Evolutionary conservation across 2,113 vertebrate species (phyloP), one percentile per base, ranked within the genome.

Genomic region (Budorcas taxicolor): DNA sequence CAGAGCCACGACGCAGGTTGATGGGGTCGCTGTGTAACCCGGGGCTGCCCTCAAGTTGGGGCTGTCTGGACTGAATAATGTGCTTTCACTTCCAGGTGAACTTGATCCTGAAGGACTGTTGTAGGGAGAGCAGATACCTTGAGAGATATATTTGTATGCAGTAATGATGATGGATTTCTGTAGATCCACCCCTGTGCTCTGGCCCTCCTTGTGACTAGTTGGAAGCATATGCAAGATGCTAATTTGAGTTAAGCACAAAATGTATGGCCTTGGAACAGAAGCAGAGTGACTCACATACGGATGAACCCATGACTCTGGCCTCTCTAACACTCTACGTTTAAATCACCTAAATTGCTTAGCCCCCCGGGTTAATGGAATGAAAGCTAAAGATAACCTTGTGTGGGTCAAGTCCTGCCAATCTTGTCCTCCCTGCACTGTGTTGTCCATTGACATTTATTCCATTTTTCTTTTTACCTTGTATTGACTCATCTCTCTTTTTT

Each of bases 211-310:
- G 82, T 94, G 92, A 58, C 60, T 29, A 60, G 90, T 25, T 19
- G 83, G 84, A 88, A 95, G 52, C 91, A 82, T 91, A 52, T 57
- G 76, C 86, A 62, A 60, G 67, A 71, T 94, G 78, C 60, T 94
- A 50, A 89, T 97, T 82, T 91, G 94, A 89, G 91, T 94, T 71
- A 64, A 88, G 50, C 50, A 89, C 76, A 81, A 43, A 92, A 74
- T 85, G 84, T 88, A 12, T 82, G 67, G 62, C 82, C 67, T n/a
- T 74, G 33, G 82, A 87, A 53, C 82, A 87, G 64, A 94, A 91
- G 55, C 76, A n/a, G 88, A n/a, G 7, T 57, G 95, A 67, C 40
- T 89, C 76, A 29, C 76, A 10, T 50, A 47, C 19, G 60, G 90
- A 71, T 86, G 82, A 84, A 31, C 83, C 93, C 45, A 33, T 83